These are phyloP conservation scores for Scyliorhinus canicula DNA, from an alignment of 2,797 vertebrate species.

Conservation along the genomic window DNA sequence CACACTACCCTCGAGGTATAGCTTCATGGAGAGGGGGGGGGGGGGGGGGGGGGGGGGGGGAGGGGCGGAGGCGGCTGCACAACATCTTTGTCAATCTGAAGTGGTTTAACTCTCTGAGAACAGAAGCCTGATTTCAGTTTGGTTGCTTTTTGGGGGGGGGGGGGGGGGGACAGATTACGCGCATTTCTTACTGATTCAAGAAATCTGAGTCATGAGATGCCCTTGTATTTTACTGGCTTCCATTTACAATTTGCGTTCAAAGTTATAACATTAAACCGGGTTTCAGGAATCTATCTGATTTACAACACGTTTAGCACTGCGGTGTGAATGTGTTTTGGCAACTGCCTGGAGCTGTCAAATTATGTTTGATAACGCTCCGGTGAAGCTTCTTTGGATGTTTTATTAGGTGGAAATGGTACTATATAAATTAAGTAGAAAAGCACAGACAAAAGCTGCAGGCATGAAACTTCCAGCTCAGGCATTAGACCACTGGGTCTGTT, in stretches of 20 bases:
- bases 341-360: background rate
- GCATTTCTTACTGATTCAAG: background rate
- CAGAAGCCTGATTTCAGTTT: background rate
- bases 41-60: background rate
- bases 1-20: background rate
- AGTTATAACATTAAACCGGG: background rate
- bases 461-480: background rate
- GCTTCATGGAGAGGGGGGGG: background rate
- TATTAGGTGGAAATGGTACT: background rate
- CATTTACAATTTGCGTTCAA: background rate
- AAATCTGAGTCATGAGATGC: background rate
- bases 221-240: background rate
- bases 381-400: background rate
- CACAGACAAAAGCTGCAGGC: too few species aligned
- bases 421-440: background rate
- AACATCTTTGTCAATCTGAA: background rate
- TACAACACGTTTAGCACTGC: too few species aligned
- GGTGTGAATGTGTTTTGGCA: background rate
- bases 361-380: background rate
- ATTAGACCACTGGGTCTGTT: background rate
- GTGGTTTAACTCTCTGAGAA: background rate
- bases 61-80: background rate
- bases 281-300: background rate
- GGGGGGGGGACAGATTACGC: background rate
- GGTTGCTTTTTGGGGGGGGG: too few species aligned